Conservation (phyloP, 2,797 vertebrate genomes). For the Pipistrellus nathusii region DNA sequence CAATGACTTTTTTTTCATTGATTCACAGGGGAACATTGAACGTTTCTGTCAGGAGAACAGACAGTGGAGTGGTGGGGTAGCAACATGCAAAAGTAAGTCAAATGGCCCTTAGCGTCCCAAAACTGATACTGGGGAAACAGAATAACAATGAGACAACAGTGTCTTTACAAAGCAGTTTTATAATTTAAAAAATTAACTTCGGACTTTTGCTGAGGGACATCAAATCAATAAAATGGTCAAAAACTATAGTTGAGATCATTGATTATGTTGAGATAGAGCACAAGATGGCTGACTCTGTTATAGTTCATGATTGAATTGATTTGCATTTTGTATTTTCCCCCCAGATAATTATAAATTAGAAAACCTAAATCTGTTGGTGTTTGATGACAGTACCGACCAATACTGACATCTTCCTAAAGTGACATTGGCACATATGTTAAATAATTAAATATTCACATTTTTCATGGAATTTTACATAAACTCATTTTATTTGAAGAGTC, state of each 20-base stretch:
- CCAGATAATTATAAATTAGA: not conserved
- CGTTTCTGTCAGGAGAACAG: conserved; percentile 92
- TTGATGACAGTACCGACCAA: not conserved
- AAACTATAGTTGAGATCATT: not conserved
- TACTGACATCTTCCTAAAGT: not conserved
- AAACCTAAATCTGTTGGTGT: not conserved
- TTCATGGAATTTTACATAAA: not conserved
- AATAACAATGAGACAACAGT: not conserved
- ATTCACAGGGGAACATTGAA: conserved; percentile 90
- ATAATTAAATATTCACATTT: not conserved
- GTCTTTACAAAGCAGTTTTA: not conserved
- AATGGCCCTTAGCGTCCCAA: not conserved
- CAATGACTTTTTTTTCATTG: conserved; percentile 58
- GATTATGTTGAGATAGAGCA: not conserved
- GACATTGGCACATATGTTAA: not conserved
- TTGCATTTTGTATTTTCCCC: not conserved
- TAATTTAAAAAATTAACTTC: not conserved
- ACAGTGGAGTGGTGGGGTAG: conserved; percentile 92
- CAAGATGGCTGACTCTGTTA: not conserved
- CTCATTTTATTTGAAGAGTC: not conserved
- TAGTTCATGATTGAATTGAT: conserved; percentile 16
- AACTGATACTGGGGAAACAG: not conserved
- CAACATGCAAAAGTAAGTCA: conserved; percentile 93
- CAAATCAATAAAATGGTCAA: not conserved
- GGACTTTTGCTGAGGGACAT: not conserved